Evolutionary conservation across 2,888 invertebrate species (phyloP), one percentile per base, ranked within the genome.

Genomic region (Emesis furor): DNA sequence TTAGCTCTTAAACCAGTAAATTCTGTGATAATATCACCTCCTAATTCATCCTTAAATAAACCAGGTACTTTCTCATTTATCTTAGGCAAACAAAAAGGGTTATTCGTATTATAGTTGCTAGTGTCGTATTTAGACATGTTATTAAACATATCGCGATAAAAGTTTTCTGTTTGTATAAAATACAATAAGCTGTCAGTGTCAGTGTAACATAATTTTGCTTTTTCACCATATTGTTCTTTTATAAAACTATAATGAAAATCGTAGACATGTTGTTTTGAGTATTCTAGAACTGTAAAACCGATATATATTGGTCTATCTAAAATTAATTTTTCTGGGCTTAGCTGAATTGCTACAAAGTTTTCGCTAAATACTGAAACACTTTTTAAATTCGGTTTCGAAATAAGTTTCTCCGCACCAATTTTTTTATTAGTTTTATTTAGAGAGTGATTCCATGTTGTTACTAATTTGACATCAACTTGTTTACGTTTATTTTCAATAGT

Each of bases 191-290:
- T 82, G 59, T 82, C 82, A 17, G 79, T 82, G 35, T 82, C 82
- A 46, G 79, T 82, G 39, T 82, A 79, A 71, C 82, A 82, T 46
- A 79, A 71, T 42, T 62, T 73, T 10, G 24, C 59, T 6, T 24
- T 17, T 30, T 62, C 8, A 10, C 55, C 55, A 17, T 59, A 79
- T 32, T 62, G 78, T 30, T 46, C 35, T 65, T 75, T 81, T 30
- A 85, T 83, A 6, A 76, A 32, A 17, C 55, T 12, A 39, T 42
- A 42, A 42, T 68, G 82, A 74, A 79, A 85, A 87, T 81, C 12
- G 35, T 84, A 86, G 24, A 86, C 39, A 65, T 84, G 84, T 24
- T 37, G 51, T 59, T 86, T 86, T 4, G 83, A 51, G 8, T 73
- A 59, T 67, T 86, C 86, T 42, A 86, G 65, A 10, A 83, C 59